Percentiles rank a stretch among this genome's conserved stretches.
phyloP scores from a whole-genome alignment of 2,797 vertebrate genomes.

The Gila robusta region DNA sequence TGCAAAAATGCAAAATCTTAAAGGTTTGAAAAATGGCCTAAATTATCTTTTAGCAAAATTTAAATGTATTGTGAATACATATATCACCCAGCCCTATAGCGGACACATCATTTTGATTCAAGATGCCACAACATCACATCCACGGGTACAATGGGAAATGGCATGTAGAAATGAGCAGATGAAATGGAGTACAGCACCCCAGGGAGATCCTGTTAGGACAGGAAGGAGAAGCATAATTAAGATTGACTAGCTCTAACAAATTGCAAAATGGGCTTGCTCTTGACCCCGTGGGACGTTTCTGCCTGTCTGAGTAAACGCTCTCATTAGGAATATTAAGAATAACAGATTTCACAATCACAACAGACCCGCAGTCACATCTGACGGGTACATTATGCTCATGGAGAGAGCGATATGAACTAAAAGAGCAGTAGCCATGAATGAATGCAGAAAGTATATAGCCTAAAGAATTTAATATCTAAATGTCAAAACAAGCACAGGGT shows the following conservation, averaged over 20 bases:
- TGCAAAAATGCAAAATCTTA: neutral
- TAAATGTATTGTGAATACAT: too few species aligned
- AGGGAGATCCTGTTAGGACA: conserved; percentile 17
- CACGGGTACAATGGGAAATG: neutral
- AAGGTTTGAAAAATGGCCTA: neutral
- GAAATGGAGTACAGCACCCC: conserved; percentile 54
- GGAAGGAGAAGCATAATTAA: conserved; percentile 57
- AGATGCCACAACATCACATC: neutral
- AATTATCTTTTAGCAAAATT: neutral
- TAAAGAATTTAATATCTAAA: conserved; percentile 10
- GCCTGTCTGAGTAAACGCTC: conserved; percentile 56
- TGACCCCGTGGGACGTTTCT: conserved; percentile 54
- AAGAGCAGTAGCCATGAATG: conserved; percentile 27
- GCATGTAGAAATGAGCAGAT: conserved; percentile 35
- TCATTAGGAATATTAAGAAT: conserved; percentile 60
- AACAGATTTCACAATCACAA: conserved; percentile 51
- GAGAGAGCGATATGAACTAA: conserved; percentile 50
- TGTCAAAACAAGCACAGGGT: conserved; percentile 16
- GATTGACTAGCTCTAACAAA: conserved; percentile 61
- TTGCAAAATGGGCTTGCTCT: conserved; percentile 57
- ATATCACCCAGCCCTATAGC: neutral
- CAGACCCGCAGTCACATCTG: conserved; percentile 55
- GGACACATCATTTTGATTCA: neutral
- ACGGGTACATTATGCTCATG: conserved; percentile 45
- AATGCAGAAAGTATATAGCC: neutral